Conservation (phyloP, 2,113 vertebrate species). For the Atherinomorus stipes region DNA sequence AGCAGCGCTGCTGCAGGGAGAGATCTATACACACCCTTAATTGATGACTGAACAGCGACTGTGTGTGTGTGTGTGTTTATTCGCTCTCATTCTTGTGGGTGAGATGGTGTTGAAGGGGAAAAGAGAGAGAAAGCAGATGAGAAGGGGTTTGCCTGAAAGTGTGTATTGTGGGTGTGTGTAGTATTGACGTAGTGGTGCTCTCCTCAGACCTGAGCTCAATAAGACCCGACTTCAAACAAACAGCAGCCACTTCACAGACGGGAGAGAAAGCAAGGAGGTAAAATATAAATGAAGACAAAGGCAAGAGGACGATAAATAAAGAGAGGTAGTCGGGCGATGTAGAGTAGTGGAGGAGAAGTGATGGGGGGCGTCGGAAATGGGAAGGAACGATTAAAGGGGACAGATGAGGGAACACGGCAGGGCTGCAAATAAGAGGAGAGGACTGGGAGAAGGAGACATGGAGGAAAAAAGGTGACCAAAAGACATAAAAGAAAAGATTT, state of each 20-base stretch:
- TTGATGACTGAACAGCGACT: slow-evolving; percentile 61
- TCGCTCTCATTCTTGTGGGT: slow-evolving; percentile 20
- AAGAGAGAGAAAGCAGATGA: slow-evolving; percentile 15
- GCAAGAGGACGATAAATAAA: slow-evolving; percentile 2
- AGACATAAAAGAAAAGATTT: too few species aligned
- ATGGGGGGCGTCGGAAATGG: not conserved
- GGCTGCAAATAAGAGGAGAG: not conserved
- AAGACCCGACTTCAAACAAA: slow-evolving; percentile 70
- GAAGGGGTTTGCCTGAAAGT: slow-evolving; percentile 28
- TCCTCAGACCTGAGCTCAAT: slow-evolving; percentile 72
- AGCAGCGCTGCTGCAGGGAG: slow-evolving; percentile 64
- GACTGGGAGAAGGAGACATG: not conserved
- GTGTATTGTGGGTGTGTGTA: slow-evolving; percentile 37
- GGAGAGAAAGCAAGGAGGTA: slow-evolving; percentile 15
- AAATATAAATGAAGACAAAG: slow-evolving; percentile 38
- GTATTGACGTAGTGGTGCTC: slow-evolving; percentile 58
- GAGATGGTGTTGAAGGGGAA: slow-evolving; percentile 17
- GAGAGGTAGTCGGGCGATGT: not conserved
- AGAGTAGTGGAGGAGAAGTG: slow-evolving; percentile 3
- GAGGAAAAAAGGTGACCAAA: not conserved
- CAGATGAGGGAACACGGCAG: not conserved
- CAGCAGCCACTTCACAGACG: slow-evolving; percentile 47
- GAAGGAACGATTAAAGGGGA: not conserved
- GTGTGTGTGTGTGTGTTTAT: slow-evolving; percentile 34
- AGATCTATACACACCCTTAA: slow-evolving; percentile 67